Evolutionary conservation across 1,140 invertebrate species (phyloP).

Genomic region (Diorhabda sublineata): DNA sequence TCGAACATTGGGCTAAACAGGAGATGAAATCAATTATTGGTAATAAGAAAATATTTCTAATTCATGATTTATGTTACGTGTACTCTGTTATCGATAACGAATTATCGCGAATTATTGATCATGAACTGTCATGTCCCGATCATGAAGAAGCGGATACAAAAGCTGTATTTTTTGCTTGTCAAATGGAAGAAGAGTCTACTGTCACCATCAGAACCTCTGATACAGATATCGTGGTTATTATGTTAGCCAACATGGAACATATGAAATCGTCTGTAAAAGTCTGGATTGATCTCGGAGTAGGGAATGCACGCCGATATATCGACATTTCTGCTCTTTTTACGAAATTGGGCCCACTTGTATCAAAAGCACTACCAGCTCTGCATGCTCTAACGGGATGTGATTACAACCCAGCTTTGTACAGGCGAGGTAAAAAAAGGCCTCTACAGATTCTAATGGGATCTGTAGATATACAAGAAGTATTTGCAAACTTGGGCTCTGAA

Average conservation of each 20-base stretch:
- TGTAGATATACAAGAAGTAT: not conserved
- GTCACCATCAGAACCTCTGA: slow-evolving; percentile 21
- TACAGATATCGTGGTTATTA: slow-evolving; percentile 20
- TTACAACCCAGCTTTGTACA: slow-evolving; percentile 6
- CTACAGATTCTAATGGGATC: slow-evolving; percentile 1
- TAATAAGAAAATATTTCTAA: slow-evolving; percentile 21
- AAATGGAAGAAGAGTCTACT: slow-evolving; percentile 15
- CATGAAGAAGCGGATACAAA: slow-evolving; percentile 18
- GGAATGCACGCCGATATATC: slow-evolving; percentile 24
- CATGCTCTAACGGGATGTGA: slow-evolving; percentile 14
- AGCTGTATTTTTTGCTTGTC: slow-evolving; percentile 10
- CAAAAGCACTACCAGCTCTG: slow-evolving; percentile 14
- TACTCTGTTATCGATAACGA: slow-evolving; percentile 16
- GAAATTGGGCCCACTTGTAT: slow-evolving; percentile 16
- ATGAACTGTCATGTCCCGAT: slow-evolving; percentile 16
- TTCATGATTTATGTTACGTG: slow-evolving; percentile 19
- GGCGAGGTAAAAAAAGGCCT: slow-evolving; percentile 18
- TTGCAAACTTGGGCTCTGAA: not conserved
- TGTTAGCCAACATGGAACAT: slow-evolving; percentile 23
- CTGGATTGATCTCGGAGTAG: slow-evolving; percentile 23
- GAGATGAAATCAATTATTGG: slow-evolving; percentile 19
- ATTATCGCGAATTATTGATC: slow-evolving; percentile 18
- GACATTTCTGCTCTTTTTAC: slow-evolving; percentile 20
- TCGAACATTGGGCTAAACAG: slow-evolving; percentile 12
- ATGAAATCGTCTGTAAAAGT: slow-evolving; percentile 15